Base-by-base conservation (phyloP, 2,113 vertebrate genomes). In the Pungitius pungitius region DNA sequence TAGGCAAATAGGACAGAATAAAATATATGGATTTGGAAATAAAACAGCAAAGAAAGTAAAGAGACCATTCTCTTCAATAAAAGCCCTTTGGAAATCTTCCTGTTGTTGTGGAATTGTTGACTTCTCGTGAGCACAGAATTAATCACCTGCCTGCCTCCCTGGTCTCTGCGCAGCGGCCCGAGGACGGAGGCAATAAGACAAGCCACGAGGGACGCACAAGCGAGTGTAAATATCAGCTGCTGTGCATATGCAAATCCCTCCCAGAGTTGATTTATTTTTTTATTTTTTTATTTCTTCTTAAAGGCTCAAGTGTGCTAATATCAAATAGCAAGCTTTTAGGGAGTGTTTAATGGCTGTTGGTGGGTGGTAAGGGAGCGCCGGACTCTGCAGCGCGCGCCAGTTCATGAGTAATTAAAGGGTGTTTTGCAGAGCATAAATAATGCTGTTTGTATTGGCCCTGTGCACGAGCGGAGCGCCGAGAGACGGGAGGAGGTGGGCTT, bases 401-500 rank as follows among this genome's bases (percentile, higher is more conserved):
- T 95, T 96, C 96, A 96, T 96, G 95, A 96, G 97, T 99, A 99
- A 99, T 99, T 99, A 99, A 97, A 96, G 94, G 96, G 94, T 96
- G 97, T 97, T 98, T 98, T 96, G 94, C 96, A 62, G 94, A 95
- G 96, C 96, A 98, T 99, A 97, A 99, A 98, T 98, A 98, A 99
- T 98, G 96, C 96, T 96, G 96, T 98, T 99, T 98, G 95, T 96
- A 95, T 96, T 96, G 94, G 95, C 94, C 94, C 93, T 93, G 88
- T 92, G 94, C 94, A 95, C 95, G 94, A 95, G 93, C 89, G 90
- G 93, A 92, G 94, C 26, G 51, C 57, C 20, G 71, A 66, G 75
- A 80, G 77, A 61, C 68, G 95, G 93, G 90, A 92, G 74, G 80
- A 55, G 75, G 68, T 43, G 52, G 80, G 40, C 52, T n/a, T 27